Evolutionary conservation across 2,113 vertebrate genomes (phyloP).

Genomic region (Circaetus cinerascens): DNA sequence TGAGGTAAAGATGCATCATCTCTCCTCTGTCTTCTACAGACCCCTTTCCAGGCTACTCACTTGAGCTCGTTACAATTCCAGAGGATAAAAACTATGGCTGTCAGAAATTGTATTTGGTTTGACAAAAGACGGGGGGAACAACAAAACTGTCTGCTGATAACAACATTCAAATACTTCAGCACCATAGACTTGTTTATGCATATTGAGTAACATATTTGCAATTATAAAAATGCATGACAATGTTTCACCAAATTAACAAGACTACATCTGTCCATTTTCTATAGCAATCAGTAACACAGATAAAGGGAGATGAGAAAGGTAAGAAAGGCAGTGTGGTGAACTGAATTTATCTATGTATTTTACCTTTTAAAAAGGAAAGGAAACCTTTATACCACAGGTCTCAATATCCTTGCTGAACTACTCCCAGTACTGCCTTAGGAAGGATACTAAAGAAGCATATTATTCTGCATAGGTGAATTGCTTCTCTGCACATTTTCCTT

Average conservation of each 20-base stretch:
- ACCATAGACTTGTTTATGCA: not conserved
- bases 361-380: not conserved
- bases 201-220: not conserved
- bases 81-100: not conserved
- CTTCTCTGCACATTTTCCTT: slow-evolving; percentile 70
- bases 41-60: not conserved
- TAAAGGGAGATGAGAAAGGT: not conserved
- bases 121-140: not conserved
- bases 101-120: not conserved
- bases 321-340: not conserved
- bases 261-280: not conserved
- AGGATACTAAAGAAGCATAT: not conserved
- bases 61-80: not conserved
- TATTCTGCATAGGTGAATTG: slow-evolving; percentile 45
- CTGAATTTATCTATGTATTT: not conserved
- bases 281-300: not conserved
- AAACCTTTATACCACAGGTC: not conserved
- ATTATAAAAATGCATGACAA: not conserved
- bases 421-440: not conserved
- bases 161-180: not conserved
- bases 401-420: not conserved
- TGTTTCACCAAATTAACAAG: not conserved
- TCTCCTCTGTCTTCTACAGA: not conserved
- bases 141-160: not conserved
- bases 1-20: not conserved